Evolutionary conservation across 2,888 invertebrate species (phyloP), one percentile per base, ranked within the genome.

Genomic region (Ectemnius lituratus): DNA sequence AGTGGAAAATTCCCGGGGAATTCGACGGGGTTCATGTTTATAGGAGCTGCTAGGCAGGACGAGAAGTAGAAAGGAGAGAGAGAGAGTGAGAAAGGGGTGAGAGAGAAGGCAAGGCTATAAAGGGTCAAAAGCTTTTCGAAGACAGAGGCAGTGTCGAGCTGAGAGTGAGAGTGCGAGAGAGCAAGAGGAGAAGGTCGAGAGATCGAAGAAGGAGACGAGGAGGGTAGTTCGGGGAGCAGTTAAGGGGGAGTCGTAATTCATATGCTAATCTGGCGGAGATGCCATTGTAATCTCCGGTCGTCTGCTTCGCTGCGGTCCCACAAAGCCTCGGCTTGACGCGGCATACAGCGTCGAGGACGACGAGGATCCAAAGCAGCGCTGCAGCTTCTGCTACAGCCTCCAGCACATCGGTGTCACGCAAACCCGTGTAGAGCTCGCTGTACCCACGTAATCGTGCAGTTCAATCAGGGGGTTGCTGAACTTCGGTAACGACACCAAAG

Each of bases 221-320:
- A 23, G 67, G 62, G 65, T 46, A 67, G 61, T n/a, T 56, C 58
- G 69, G 70, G 71, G 74, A 78, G 73, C 79, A 80, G 82, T 83
- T 74, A 73, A 83, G 70, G 79, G 23, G 79, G 78, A 78, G 77
- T 84, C 89, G 89, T 89, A 90, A 90, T 90, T 90, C 90, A 90
- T 90, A 90, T 90, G 90, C 90, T 90, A 90, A 90, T 90, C 89
- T 89, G 82, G 88, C 87, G 88, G 88, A 89, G 90, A 90, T 90
- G 89, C 89, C 89, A 90, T 90, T 90, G 90, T 90, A 90, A 90
- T 90, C 90, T 90, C 90, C 89, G 89, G 90, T 89, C 88, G 87
- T 87, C 85, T 81, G 87, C 83, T 84, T 87, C 85, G 82, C 76
- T 81, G 84, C 79, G 83, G 83, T 85, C 85, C 87, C 87, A 88